These are phyloP conservation scores for Tribolium castaneum DNA, from an alignment of 1,140 invertebrate species.

Conservation along the genomic window DNA sequence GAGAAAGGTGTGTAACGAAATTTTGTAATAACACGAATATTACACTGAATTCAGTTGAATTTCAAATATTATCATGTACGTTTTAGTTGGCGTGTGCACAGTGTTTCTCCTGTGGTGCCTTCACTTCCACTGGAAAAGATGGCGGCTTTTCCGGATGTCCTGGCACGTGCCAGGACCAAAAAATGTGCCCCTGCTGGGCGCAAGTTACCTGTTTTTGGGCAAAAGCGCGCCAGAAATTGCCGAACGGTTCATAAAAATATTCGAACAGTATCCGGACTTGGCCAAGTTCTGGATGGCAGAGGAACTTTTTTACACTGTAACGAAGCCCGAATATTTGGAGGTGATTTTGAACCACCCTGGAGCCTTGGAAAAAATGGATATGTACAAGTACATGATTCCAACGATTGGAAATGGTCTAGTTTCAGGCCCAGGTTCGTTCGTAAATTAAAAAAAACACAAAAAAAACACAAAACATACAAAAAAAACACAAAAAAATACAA, in stretches of 20 bases:
- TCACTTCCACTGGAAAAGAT: conserved; percentile 5
- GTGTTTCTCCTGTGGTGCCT: conserved; percentile 3
- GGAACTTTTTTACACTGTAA: neutral
- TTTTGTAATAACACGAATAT: neutral
- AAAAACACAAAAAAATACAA: no score
- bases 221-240: neutral
- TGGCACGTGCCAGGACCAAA: neutral
- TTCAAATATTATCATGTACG: neutral
- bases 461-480: no score
- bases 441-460: no score
- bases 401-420: conserved; percentile 21
- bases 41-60: neutral
- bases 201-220: neutral
- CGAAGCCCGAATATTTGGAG: conserved; percentile 33
- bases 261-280: neutral
- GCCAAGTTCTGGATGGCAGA: neutral
- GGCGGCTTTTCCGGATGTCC: neutral
- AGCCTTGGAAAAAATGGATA: neutral
- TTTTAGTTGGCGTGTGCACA: neutral
- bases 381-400: conserved; percentile 5
- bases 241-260: neutral
- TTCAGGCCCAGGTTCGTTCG: conserved; percentile 3
- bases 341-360: conserved; percentile 19
- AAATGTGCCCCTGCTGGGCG: conserved; percentile 7
- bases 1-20: neutral